phyloP scores from a whole-genome alignment of 2,113 vertebrate genomes.

The Paradoxurus hermaphroditus region DNA sequence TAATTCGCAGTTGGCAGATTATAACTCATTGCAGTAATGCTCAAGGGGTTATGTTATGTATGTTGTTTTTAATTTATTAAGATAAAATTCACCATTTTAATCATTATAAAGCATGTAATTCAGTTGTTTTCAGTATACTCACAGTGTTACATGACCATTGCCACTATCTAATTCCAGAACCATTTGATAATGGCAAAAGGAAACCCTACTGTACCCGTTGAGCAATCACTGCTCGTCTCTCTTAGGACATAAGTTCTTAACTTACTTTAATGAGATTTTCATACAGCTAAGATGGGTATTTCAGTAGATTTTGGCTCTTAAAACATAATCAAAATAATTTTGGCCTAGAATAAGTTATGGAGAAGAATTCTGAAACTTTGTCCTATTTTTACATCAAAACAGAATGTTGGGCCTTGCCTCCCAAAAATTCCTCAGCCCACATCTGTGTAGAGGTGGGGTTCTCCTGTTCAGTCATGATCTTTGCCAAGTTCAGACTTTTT shows the following conservation, averaged over 20 bases:
- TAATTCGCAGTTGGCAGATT: not conserved
- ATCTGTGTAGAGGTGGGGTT: not conserved
- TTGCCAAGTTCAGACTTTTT: not conserved
- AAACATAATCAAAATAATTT: not conserved
- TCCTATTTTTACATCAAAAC: not conserved
- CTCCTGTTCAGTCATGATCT: not conserved
- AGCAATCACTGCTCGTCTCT: not conserved
- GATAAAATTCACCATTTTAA: not conserved
- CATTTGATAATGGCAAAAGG: not conserved
- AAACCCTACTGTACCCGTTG: not conserved
- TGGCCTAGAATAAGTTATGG: not conserved
- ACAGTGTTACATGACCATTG: not conserved
- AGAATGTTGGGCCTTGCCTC: not conserved
- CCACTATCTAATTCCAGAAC: not conserved
- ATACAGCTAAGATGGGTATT: not conserved
- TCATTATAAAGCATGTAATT: not conserved
- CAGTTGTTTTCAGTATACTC: not conserved
- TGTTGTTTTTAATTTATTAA: not conserved
- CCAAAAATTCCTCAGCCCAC: not conserved
- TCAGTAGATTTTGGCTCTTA: not conserved
- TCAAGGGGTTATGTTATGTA: not conserved
- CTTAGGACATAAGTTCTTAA: not conserved
- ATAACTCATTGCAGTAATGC: not conserved
- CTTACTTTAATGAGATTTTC: not conserved
- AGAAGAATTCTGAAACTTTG: not conserved